Conservation (phyloP, 2,113 vertebrate species). For the Heterotis niloticus region DNA sequence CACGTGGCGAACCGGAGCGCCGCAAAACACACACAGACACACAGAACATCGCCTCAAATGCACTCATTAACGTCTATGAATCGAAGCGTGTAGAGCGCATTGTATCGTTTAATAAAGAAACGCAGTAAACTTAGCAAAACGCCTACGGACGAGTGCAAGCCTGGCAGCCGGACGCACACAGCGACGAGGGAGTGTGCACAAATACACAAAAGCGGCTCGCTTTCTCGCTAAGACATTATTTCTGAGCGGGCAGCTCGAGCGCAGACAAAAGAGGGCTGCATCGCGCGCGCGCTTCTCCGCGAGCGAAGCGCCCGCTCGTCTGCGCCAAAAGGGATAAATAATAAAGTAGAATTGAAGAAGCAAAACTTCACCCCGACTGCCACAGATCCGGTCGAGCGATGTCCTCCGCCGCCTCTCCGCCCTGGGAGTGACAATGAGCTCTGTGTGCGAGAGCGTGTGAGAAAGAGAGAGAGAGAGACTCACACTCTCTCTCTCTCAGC, state of each 20-base stretch:
- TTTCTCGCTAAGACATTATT: not conserved
- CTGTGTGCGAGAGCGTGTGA: not conserved
- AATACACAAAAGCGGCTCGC: not conserved
- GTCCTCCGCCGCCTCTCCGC: not conserved
- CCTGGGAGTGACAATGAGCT: constrained; percentile 4
- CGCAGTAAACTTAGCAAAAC: not conserved
- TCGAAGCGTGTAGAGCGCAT: not conserved
- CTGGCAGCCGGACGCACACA: not conserved
- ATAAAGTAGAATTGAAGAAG: not conserved
- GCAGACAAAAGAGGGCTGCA: no score
- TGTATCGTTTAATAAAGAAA: no score
- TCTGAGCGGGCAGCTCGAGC: not conserved
- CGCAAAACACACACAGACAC: not conserved
- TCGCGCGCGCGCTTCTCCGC: no score
- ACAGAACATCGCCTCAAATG: not conserved
- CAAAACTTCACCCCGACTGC: constrained; percentile 14
- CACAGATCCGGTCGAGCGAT: not conserved
- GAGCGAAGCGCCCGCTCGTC: no score
- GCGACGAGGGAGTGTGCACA: not conserved
- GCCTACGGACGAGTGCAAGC: not conserved
- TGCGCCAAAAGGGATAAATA: not conserved
- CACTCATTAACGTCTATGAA: not conserved
- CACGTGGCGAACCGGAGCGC: not conserved
- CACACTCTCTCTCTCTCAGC: not conserved
- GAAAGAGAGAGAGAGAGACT: no score